Evolutionary conservation across 2,113 vertebrate species (phyloP), one percentile per base, ranked within the genome.

Genomic region (Tringa solitaria): DNA sequence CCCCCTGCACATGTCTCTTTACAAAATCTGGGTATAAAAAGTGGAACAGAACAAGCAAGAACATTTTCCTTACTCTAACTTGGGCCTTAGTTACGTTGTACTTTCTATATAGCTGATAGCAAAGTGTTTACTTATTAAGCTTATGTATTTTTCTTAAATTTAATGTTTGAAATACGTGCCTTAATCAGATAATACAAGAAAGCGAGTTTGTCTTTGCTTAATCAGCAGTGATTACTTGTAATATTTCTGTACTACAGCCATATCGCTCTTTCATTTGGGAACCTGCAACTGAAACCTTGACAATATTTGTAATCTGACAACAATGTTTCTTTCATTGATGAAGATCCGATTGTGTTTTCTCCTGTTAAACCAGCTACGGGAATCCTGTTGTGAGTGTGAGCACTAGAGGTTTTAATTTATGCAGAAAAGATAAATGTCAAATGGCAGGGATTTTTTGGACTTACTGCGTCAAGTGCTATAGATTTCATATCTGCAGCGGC

Each of bases 391-490:
- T 10, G 3, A 65, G 17, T 12, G 14, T 6, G 14, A 90, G 45
- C 32, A 41, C 35, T 11, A 21, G 14, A 41, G 4, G 32, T 69
- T 68, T 90, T 43, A 18, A 67, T 64, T 67, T 39, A 48, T 14
- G 26, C 12, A 50, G 48, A 54, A 80, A 70, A 85, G 30, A 19
- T 9, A 46, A 16, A 3, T 11, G 16, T 73, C 50, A 59, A 43
- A 69, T 4, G 14, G 10, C 20, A 19, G 6, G 18, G 23, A 59
- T 50, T 60, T 65, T 78, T 87, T 83, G 37, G 90, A 97, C 98
- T 98, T 96, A 99, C 99, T 28, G 99, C 98, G 23, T 99, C 97
- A 89, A 99, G 98, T 30, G 94, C 98, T 87, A 87, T 35, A 45
- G 97, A 98, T 51, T 97, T 95, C 64, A 99, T 96, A 76, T 99